Conservation (phyloP, 2,888 invertebrate genomes). For the Podabrus alpinus region DNA sequence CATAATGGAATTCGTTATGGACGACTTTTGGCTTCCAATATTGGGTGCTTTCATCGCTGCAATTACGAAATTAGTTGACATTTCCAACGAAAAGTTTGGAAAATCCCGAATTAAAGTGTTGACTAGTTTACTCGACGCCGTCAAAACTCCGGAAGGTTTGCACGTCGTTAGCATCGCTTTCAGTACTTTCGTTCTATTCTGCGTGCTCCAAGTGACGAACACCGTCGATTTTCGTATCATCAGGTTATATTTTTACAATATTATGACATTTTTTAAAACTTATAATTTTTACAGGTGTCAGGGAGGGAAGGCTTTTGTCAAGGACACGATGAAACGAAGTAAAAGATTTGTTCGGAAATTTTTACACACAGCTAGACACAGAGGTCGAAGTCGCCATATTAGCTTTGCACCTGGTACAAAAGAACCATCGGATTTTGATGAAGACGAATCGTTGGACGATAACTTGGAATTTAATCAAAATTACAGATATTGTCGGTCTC, state of each 20-base stretch:
- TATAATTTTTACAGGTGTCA: not conserved
- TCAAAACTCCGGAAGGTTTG: not conserved
- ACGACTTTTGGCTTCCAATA: not conserved
- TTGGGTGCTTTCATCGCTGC: not conserved
- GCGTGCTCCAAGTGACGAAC: not conserved
- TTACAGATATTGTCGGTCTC: not conserved
- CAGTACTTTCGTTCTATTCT: not conserved
- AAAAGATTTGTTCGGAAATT: not conserved
- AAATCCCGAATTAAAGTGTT: not conserved
- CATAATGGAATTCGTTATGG: not conserved
- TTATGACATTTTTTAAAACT: not conserved
- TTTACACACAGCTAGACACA: not conserved
- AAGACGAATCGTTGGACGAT: too few relatives aligned
- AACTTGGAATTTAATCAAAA: not conserved
- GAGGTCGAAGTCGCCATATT: not conserved
- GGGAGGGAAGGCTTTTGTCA: not conserved
- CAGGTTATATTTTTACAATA: not conserved
- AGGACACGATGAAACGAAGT: not conserved
- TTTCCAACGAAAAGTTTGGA: not conserved
- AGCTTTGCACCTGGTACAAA: not conserved
- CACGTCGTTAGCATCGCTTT: not conserved
- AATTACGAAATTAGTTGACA: not conserved
- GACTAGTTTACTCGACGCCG: not conserved
- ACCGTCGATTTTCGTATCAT: not conserved
- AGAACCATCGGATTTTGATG: not conserved